Conservation (phyloP, 2,113 vertebrate species). For the Psephotus haematonotus region DNA sequence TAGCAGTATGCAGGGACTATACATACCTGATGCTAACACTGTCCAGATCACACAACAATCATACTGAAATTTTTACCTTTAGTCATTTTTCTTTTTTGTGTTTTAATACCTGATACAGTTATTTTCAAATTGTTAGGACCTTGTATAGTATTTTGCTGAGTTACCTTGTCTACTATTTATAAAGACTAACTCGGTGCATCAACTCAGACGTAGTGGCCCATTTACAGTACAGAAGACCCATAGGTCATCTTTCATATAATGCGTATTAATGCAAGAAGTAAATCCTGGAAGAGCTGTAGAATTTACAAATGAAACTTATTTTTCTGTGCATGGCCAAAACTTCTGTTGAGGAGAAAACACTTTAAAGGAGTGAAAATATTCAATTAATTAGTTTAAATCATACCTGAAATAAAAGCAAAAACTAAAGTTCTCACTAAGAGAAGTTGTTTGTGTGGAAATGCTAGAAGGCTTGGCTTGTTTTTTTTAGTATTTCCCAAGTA, state of each 20-base stretch:
- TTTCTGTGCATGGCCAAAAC: neutral
- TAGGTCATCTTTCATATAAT: neutral
- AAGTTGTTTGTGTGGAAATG: neutral
- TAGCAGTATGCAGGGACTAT: neutral
- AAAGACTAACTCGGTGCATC: neutral
- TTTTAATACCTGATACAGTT: neutral
- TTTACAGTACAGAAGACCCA: neutral
- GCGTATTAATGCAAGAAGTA: neutral
- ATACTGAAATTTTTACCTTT: neutral
- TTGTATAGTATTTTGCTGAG: neutral
- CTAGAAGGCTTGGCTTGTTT: neutral
- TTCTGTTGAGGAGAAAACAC: neutral
- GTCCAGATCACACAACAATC: neutral
- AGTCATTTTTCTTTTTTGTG: neutral
- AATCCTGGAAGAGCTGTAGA: neutral
- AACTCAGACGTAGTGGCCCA: neutral
- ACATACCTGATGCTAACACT: neutral
- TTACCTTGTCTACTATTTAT: neutral
- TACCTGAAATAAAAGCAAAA: neutral
- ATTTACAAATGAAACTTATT: neutral
- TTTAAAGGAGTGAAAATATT: neutral
- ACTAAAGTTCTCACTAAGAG: neutral
- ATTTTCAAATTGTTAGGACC: neutral
- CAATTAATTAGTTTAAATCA: neutral
- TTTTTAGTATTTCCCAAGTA: neutral